Conservation (phyloP, 2,888 invertebrate genomes). For the Andrena hattorfiana region DNA sequence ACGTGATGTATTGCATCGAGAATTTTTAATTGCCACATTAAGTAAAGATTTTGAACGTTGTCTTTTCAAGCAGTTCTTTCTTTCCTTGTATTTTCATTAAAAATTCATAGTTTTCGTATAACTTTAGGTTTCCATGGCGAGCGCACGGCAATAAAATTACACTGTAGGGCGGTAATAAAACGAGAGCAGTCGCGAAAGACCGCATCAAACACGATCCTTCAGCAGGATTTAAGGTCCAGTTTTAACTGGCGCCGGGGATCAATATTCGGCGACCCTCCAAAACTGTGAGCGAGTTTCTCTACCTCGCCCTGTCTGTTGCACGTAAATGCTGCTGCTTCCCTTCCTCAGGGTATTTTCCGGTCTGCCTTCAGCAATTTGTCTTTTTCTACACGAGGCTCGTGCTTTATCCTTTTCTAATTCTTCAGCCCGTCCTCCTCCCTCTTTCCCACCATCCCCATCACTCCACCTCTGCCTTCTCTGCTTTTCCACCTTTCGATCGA, state of each 20-base stretch:
- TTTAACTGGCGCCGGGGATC: slow-evolving; percentile 74
- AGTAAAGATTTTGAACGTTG: not conserved
- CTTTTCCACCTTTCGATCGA: too few relatives aligned
- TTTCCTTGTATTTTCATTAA: too few relatives aligned
- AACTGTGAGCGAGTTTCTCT: slow-evolving; percentile 74
- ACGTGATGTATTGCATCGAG: too few relatives aligned
- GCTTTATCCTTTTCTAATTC: slow-evolving; percentile 22
- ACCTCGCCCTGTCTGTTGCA: slow-evolving; percentile 13
- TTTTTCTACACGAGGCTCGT: slow-evolving; percentile 27
- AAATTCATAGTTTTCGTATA: not conserved
- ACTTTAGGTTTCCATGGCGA: not conserved
- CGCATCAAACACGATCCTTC: slow-evolving; percentile 34
- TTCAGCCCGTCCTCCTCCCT: slow-evolving; percentile 10
- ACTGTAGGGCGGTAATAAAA: not conserved
- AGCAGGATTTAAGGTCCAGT: slow-evolving; percentile 54
- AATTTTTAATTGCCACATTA: not conserved
- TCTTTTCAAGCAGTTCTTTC: not conserved
- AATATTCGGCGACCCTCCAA: slow-evolving; percentile 80
- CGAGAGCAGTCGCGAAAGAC: slow-evolving; percentile 9
- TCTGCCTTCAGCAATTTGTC: slow-evolving; percentile 22
- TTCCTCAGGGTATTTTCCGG: slow-evolving; percentile 24
- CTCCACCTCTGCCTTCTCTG: not conserved
- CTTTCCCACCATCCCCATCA: not conserved
- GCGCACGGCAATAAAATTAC: not conserved
- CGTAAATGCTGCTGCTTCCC: slow-evolving; percentile 48